Base-by-base conservation (phyloP, 2,888 invertebrate species). In the Papilio protenor region DNA sequence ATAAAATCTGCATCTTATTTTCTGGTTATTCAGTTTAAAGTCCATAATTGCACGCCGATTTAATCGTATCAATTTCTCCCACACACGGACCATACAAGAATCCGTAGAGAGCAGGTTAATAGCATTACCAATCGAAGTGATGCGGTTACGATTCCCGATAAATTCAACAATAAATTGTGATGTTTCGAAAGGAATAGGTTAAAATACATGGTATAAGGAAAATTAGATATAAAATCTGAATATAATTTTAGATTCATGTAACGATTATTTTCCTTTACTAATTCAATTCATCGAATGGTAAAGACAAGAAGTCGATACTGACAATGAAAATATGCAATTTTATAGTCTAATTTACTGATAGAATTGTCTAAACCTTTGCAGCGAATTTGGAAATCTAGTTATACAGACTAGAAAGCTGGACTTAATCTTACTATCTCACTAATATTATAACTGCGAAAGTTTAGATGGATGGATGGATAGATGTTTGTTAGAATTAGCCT, bases 11-110 rank as follows among this genome's bases (percentile, higher is more conserved):
- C 78, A 81, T 77, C 73, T 74, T 52, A 72, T 70, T 45, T 69
- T 59, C 57, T 49, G 78, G 77, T 76, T 75, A 74, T 75, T 45
- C 59, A 11, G 40, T 70, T 40, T 80, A 83, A 79, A 75, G 79
- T 74, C 76, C 12, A 79, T 64, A 77, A 76, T 81, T 33, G 79
- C 69, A 18, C 73, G 73, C 40, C 77, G 73, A 40, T 52, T 47
- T 75, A n/a, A 70, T 80, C 81, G 80, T 80, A 81, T 83, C 80
- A 82, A 79, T 83, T 81, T 83, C 82, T 79, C 84, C 84, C 84
- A 84, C 83, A 79, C 83, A 71, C 75, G 75, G 66, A 33, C 77
- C 75, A 75, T 75, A 81, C 80, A 77, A 12, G 61, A 10, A 52
- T 72, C 71, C 75, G 80, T 80, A 80, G 64, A 77, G 72, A 82